Conservation (phyloP, 2,888 invertebrate genomes). For the Trissonchulus latispiculum region DNA sequence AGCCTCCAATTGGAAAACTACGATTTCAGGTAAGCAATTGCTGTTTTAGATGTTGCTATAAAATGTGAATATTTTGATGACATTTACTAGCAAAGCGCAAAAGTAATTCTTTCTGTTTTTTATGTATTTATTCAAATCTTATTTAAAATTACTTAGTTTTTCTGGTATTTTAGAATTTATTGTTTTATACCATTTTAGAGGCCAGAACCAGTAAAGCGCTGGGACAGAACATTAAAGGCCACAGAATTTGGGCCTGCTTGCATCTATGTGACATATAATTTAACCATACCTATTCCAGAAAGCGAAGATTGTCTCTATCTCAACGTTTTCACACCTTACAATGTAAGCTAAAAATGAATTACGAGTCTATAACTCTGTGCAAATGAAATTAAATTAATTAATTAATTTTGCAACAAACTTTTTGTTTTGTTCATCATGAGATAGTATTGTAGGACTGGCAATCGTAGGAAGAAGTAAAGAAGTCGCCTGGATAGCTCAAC, state of each 20-base stretch:
- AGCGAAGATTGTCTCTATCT: constrained; percentile 91
- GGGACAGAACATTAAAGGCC: not conserved
- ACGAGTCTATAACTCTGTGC: too few relatives aligned
- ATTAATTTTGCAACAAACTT: too few relatives aligned
- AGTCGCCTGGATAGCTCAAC: too few relatives aligned
- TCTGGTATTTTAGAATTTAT: not conserved
- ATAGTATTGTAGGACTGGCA: too few relatives aligned
- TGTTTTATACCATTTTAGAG: too few relatives aligned
- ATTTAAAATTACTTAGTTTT: not conserved
- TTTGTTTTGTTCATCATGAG: too few relatives aligned
- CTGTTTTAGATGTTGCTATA: not conserved
- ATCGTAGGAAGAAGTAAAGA: too few relatives aligned
- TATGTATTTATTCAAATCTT: not conserved
- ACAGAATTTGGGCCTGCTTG: not conserved
- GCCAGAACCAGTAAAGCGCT: not conserved
- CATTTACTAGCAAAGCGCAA: too few relatives aligned
- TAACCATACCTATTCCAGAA: constrained; percentile 40
- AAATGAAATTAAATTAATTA: too few relatives aligned
- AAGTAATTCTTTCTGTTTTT: not conserved
- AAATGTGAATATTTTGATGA: too few relatives aligned
- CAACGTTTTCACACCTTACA: constrained; percentile 76
- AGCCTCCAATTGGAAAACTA: not conserved
- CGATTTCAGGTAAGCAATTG: not conserved
- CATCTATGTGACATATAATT: not conserved
- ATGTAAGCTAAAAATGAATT: too few relatives aligned